Conservation (phyloP, 2,113 vertebrate species). For the Aplodontia rufa region DNA sequence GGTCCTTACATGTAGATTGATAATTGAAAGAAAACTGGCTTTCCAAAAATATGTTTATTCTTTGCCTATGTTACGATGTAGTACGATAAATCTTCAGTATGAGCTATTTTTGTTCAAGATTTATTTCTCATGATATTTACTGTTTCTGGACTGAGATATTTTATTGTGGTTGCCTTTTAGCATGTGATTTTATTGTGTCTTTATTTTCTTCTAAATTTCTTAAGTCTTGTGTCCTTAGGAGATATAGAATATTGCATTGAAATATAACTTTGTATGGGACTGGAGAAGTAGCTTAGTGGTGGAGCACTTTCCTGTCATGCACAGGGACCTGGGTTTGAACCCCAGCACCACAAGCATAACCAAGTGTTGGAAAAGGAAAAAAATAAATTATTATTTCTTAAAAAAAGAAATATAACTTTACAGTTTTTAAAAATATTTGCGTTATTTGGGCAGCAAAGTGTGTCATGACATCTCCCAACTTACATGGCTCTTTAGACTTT, state of each 20-base stretch:
- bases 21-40: not conserved
- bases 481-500: not conserved
- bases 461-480: not conserved
- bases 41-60: not conserved
- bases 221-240: not conserved
- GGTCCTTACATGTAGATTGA: not conserved
- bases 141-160: not conserved
- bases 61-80: not conserved
- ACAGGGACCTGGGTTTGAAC: too few species aligned
- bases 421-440: too few species aligned
- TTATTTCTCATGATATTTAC: not conserved
- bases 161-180: not conserved
- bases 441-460: not conserved
- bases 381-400: too few species aligned
- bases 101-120: not conserved
- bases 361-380: too few species aligned
- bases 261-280: not conserved
- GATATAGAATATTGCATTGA: not conserved
- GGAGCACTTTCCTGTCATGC: too few species aligned
- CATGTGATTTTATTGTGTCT: not conserved
- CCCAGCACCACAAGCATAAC: too few species aligned
- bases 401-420: too few species aligned
- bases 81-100: not conserved
- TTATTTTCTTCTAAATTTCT: not conserved
- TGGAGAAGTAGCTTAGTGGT: too few species aligned